Base-by-base conservation (phyloP, 2,888 invertebrate species). In the Eupithecia insigniata region DNA sequence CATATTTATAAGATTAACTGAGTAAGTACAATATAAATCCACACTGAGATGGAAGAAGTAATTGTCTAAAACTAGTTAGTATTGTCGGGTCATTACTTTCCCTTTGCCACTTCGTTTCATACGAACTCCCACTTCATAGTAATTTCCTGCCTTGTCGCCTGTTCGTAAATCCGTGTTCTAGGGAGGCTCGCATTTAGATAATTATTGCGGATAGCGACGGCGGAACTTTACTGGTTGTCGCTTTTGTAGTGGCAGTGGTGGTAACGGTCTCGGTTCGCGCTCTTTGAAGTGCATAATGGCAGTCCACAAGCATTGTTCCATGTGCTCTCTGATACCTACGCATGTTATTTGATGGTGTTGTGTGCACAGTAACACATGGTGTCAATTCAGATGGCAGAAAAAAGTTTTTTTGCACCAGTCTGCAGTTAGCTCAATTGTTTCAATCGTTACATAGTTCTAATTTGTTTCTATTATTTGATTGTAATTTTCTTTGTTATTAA, bases 161-260 rank as follows among this genome's bases (percentile, higher is more conserved):
- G 73, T 69, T 77, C 74, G 72, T 69, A 67, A 79, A 76, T 87
- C 85, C 81, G 70, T 81, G 82, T 75, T 78, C 88, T 87, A 83
- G 78, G 82, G 80, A 80, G 82, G 79, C 80, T 83, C 82, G 86
- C 92, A 93, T 92, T 92, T 92, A 91, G 92, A 92, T 93, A 92
- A 93, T 55, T 55, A 55, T 92, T 91, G 90, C 89, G 83, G 90
- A 60, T 60, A 22, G 60, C 30, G 88, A 90, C 89, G 89, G 80
- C 79, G 85, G 85, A 87, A 88, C 89, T 88, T 87, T 85, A 89
- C 87, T 84, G 86, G 84, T 83, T 80, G 85, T 78, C 82, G 88
- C 86, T 88, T 51, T 90, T 91, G 61, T 32, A 32, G 32, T 30
- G 61, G 18, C 61, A 26, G 60, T 2, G 58, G 30, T 90, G 92